Evolutionary conservation across 1,140 invertebrate genomes (phyloP).

Genomic region (Cherax destructor): DNA sequence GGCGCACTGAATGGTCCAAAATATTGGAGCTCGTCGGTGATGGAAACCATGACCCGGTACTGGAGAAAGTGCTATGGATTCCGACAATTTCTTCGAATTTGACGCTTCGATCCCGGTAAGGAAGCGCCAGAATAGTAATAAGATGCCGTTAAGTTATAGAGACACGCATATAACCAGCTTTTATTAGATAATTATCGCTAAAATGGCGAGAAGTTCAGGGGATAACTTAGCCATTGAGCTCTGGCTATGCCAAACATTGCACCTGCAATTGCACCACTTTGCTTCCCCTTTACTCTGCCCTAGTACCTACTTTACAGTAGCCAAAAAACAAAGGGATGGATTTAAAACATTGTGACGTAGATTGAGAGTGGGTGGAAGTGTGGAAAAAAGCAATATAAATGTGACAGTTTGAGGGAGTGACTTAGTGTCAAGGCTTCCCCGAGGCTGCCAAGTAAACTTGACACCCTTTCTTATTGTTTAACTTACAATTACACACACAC

Average conservation of each 20-base stretch:
- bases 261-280: background rate
- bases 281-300: background rate
- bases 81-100: constrained; percentile 65
- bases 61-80: constrained; percentile 53
- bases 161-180: background rate
- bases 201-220: background rate
- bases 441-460: too few species aligned
- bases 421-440: too few species aligned
- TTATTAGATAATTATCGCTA: background rate
- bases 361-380: too few species aligned
- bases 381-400: too few species aligned
- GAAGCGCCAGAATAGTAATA: background rate
- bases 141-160: background rate
- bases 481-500: too few species aligned
- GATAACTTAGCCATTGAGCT: too few species aligned
- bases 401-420: too few species aligned
- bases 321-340: too few species aligned
- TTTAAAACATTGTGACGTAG: too few species aligned
- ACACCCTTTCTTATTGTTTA: too few species aligned
- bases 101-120: constrained; percentile 58
- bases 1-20: background rate
- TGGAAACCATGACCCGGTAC: constrained; percentile 48
- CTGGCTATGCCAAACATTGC: background rate
- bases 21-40: constrained; percentile 9
- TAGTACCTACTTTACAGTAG: too few species aligned